phyloP scores from a whole-genome alignment of 2,113 vertebrate genomes.

The Nyctereutes procyonoides region DNA sequence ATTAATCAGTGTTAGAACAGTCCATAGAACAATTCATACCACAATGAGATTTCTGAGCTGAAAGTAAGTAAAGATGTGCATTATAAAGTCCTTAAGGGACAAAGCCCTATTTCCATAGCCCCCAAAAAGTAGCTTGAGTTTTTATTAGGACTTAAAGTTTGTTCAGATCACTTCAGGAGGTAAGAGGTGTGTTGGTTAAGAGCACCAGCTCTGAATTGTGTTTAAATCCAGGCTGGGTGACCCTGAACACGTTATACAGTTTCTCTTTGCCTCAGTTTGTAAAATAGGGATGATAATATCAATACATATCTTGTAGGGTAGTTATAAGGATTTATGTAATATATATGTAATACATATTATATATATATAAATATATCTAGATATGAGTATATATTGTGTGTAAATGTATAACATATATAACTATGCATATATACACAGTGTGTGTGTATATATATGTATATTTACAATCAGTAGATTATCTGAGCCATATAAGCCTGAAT shows the following conservation, averaged over 20 bases:
- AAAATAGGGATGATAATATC: neutral
- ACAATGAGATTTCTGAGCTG: neutral
- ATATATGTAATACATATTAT: neutral
- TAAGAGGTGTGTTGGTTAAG: neutral
- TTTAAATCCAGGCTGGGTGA: neutral
- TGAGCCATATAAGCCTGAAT: neutral
- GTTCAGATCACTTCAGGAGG: neutral
- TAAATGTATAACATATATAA: neutral
- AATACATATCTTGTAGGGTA: neutral
- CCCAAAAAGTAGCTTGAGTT: neutral
- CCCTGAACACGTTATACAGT: neutral
- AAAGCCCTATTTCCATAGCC: neutral
- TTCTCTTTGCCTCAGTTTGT: neutral
- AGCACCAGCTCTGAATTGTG: neutral
- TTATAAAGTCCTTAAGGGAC: neutral
- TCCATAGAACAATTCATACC: neutral
- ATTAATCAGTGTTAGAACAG: neutral
- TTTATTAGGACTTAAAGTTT: neutral
- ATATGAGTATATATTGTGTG: neutral
- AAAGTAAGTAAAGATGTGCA: neutral
- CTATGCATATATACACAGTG: too few species aligned
- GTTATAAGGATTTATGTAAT: neutral
- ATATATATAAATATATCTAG: neutral
- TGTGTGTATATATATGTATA: neutral
- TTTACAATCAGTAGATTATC: neutral